Conservation (phyloP, 2,888 invertebrate genomes). For the Torymus texanus region DNA sequence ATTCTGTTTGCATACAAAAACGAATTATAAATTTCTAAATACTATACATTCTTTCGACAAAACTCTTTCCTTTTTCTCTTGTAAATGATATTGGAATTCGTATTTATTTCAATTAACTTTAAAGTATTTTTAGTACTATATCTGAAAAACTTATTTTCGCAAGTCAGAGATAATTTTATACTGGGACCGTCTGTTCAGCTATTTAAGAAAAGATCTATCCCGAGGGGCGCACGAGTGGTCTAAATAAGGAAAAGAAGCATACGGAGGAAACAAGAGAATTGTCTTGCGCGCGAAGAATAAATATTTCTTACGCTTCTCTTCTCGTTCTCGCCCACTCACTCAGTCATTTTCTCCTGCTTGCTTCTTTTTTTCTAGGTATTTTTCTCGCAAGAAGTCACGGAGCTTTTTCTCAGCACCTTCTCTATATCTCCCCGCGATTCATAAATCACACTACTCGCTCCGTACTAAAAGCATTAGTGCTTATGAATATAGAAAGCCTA, state of each 20-base stretch:
- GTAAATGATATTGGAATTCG: too few relatives aligned
- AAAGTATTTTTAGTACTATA: too few relatives aligned
- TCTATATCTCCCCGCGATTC: conserved; percentile 16
- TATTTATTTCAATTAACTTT: too few relatives aligned
- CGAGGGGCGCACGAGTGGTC: not conserved
- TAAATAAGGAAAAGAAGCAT: not conserved
- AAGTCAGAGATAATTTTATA: conserved; percentile 32
- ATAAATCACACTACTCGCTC: conserved; percentile 35
- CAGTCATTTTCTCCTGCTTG: conserved; percentile 31
- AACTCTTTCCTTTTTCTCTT: too few relatives aligned
- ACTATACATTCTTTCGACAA: too few relatives aligned
- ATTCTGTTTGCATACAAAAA: too few relatives aligned
- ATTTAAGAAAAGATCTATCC: not conserved
- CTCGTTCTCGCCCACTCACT: not conserved
- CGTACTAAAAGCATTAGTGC: conserved; percentile 44
- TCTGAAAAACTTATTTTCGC: not conserved
- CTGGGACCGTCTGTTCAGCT: not conserved
- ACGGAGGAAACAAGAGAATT: conserved; percentile 5
- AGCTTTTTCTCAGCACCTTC: conserved; percentile 4
- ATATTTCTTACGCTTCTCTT: conserved; percentile 36
- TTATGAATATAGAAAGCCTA: conserved; percentile 41
- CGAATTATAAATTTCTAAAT: too few relatives aligned
- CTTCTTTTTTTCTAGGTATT: conserved; percentile 10
- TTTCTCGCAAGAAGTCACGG: conserved; percentile 12
- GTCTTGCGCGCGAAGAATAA: conserved; percentile 31